Evolutionary conservation across 2,888 invertebrate species (phyloP).

Genomic region (Prosapia bicincta): DNA sequence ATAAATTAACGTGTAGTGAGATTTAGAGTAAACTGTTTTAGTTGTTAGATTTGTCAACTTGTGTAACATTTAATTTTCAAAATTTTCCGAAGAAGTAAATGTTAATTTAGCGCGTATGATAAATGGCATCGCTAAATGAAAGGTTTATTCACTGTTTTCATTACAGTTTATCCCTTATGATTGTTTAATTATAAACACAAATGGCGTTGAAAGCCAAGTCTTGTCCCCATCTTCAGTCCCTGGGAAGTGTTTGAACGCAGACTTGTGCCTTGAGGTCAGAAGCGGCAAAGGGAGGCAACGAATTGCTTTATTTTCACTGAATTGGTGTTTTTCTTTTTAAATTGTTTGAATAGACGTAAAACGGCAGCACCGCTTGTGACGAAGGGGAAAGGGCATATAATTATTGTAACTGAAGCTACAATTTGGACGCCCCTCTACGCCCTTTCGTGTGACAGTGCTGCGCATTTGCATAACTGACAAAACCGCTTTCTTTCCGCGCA

Average conservation of each 20-base stretch:
- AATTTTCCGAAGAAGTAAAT: too few species aligned
- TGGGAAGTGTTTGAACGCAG: not conserved
- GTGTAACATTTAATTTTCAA: too few species aligned
- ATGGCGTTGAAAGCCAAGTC: too few species aligned
- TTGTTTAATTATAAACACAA: too few species aligned
- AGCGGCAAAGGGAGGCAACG: not conserved
- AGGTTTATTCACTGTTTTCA: too few species aligned
- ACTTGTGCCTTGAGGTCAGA: too few species aligned
- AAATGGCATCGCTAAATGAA: too few species aligned
- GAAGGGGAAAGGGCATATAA: constrained; percentile 8
- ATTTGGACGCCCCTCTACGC: constrained; percentile 11
- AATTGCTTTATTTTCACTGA: not conserved
- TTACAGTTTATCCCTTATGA: too few species aligned
- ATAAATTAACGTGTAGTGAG: too few species aligned
- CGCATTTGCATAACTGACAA: not conserved
- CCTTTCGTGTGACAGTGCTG: not conserved
- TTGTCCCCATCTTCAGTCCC: not conserved
- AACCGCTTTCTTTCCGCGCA: not conserved
- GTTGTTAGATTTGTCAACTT: too few species aligned
- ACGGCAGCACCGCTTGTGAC: not conserved
- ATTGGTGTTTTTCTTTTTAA: not conserved
- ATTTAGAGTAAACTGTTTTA: too few species aligned
- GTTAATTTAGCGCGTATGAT: too few species aligned
- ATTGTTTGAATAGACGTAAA: not conserved
- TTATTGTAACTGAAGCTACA: constrained; percentile 21